Evolutionary conservation across 92 coral and sea anemone species (phyloP), one percentile per base, ranked within the genome.

Genomic region (Blastomussa wellsi): DNA sequence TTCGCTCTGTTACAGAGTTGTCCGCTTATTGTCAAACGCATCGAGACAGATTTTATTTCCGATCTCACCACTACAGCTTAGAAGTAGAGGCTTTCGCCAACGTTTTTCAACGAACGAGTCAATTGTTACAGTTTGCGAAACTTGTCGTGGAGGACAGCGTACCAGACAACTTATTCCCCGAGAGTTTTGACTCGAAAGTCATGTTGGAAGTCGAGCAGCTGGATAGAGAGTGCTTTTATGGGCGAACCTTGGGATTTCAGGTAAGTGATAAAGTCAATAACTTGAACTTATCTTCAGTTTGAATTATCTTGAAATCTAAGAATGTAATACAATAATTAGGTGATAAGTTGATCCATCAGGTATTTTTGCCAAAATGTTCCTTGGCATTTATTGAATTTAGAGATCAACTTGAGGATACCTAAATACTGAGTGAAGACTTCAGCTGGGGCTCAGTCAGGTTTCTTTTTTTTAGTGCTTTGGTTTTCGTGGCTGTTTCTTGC

Each of bases 171-270:
- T 87, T 96, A 53, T 94, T 96, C 31, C 95, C 98, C 5, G 91
- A 92, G 69, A 71, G 90, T 49, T 85, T 86, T 73, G 98, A 94
- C 80, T 90, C 99, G 3, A 64, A 90, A 76, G 85, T 92, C 4
- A 86, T 96, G 95, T 68, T 93, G 2, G 98, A 94, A 76, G 93
- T 90, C 15, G 96, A 96, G 52, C 88, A 85, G 73, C 51, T 96
- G 86, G 98, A 96, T 67, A 95, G 95, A 79, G 98, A 94, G 41
- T 96, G 99, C 71, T 96, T 96, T 73, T 96, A 96, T 75, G 99
- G 98, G 7, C 88, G 99, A 49, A 92, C 98, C 2, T 89, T 96
- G 16, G 99, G 99, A 29, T 96, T 96, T 89, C 99, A 96, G 94
- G 99, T 96, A 41, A 24, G 44, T 36, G 13, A 2, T 36, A 36